Evolutionary conservation across 2,113 vertebrate genomes (phyloP).

Genomic region (Stictonetta naevosa): DNA sequence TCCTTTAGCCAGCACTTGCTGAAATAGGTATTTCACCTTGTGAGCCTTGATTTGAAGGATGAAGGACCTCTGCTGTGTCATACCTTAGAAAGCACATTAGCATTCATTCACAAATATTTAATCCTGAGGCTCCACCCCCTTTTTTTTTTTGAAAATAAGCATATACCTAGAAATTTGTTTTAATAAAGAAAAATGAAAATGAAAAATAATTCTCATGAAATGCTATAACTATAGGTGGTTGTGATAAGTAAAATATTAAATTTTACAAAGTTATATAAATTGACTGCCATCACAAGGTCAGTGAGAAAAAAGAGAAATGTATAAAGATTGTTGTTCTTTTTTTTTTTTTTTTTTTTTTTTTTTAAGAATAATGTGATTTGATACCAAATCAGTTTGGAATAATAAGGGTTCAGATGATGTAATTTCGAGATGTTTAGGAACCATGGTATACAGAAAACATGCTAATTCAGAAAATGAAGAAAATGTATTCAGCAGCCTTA

Average conservation of each 20-base stretch:
- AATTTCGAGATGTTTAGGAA: neutral
- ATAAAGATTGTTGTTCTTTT: neutral
- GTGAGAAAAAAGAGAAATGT: neutral
- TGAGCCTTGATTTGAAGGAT: neutral
- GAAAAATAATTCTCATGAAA: neutral
- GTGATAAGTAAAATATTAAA: neutral
- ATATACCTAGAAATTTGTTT: neutral
- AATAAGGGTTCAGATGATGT: neutral
- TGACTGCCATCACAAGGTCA: neutral
- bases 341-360: neutral
- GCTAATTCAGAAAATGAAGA: neutral
- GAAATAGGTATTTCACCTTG: neutral
- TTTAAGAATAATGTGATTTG: neutral
- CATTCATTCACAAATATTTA: neutral
- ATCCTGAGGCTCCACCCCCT: fast-evolving
- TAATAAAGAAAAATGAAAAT: neutral
- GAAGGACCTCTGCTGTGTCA: neutral
- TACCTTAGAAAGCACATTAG: neutral
- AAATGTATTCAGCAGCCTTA: neutral
- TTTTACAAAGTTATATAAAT: neutral
- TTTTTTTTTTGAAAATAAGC: neutral
- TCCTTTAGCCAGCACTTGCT: neutral
- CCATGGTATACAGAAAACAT: neutral
- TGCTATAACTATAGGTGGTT: neutral
- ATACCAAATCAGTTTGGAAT: neutral